Conservation (phyloP, 2,888 invertebrate genomes). For the Sturmia bella region DNA sequence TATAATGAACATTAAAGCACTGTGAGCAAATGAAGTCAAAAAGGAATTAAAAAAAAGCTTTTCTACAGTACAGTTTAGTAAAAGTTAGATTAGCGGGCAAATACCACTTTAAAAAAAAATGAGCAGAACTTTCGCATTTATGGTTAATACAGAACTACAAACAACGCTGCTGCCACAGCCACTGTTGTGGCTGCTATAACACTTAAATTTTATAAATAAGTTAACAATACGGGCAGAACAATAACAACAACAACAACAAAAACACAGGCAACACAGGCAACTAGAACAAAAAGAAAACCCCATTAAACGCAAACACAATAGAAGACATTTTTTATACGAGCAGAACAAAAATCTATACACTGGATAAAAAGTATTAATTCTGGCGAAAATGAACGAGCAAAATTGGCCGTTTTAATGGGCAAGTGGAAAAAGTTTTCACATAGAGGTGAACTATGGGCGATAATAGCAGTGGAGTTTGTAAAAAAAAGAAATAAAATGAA, state of each 20-base stretch:
- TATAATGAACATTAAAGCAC: neutral
- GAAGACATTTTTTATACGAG: neutral
- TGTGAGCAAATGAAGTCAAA: neutral
- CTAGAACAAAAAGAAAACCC: conserved; percentile 33
- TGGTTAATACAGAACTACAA: conserved; percentile 40
- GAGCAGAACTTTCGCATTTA: conserved; percentile 33
- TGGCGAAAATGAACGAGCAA: neutral
- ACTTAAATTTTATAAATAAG: conserved; percentile 51
- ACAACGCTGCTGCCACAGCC: neutral
- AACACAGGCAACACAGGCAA: neutral
- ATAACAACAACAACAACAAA: conserved; percentile 3
- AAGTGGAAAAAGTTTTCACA: neutral
- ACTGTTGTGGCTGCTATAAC: conserved; percentile 20
- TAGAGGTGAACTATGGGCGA: conserved; percentile 6
- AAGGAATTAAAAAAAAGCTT: conserved; percentile 27
- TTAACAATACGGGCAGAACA: conserved; percentile 17
- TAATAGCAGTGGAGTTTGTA: neutral
- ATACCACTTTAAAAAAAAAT: conserved; percentile 45
- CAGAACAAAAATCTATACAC: neutral
- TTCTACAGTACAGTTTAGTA: conserved; percentile 26
- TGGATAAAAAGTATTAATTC: conserved; percentile 8
- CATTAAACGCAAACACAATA: conserved; percentile 33
- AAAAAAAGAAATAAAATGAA: neutral
- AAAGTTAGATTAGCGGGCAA: conserved; percentile 62
- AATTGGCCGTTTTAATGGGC: conserved; percentile 11